Evolutionary conservation across 2,888 invertebrate genomes (phyloP), one percentile per base, ranked within the genome.

Genomic region (Scaeva pyrastri): DNA sequence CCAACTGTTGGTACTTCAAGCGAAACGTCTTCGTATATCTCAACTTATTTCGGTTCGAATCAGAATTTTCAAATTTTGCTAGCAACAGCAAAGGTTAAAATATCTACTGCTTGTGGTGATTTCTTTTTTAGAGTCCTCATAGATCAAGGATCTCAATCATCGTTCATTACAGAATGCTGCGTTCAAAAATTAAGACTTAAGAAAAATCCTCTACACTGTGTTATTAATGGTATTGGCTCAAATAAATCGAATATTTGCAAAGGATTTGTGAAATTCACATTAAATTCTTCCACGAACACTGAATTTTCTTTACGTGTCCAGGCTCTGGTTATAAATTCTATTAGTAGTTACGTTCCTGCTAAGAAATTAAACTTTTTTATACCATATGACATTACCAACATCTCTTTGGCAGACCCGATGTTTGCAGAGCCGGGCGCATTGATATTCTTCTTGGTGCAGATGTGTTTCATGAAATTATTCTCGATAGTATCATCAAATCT

Each of bases 391-490:
- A 12, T 58, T 14, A 19, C 2, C 7, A 16, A 31, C 14, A 36
- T 58, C 19, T 45, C 31, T 31, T n/a, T 16, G 10, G 45, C 58
- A 7, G 72, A 72, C 8, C 72, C 43, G 0, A 6, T 14, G 19
- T 12, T 72, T 52, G 23, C 52, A 52, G 52, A 23, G 52, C 31
- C 48, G 19, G 19, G 4, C 19, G 19, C 48, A 19, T 48, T 0
- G 48, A 48, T 2, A 48, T 48, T 19, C 48, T 48, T 48, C 19
- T 48, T 48, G 48, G 19, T 19, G 48, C 48, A 48, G 48, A 48
- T 50, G 31, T 48, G 14, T 58, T 72, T 11, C 45, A 72, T 58
- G 45, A 72, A 48, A 72, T 58, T 10, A 58, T 72, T 5, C 73
- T 60, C 2, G 48, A 73, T 5, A 48, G 60, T 60, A 41, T 62